Conservation (phyloP, 2,113 vertebrate species). For the Coregonus clupeaformis region DNA sequence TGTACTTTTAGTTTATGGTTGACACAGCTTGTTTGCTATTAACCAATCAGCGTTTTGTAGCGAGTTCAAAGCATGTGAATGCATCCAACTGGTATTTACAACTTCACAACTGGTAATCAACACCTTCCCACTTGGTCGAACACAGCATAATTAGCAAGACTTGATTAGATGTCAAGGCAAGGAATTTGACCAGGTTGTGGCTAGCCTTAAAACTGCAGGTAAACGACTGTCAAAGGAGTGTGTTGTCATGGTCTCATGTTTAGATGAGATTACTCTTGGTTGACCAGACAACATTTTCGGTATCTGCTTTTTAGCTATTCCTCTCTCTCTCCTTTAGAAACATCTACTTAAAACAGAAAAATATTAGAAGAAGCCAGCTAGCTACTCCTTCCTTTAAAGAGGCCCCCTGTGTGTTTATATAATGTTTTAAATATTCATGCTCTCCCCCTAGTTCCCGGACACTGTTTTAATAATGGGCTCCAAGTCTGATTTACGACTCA, state of each 20-base stretch:
- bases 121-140: too few species aligned
- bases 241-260: not conserved
- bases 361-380: not conserved
- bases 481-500: conserved; percentile 13
- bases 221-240: too few species aligned
- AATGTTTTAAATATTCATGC: conserved; percentile 16
- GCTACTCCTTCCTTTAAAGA: not conserved
- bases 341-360: not conserved
- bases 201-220: too few species aligned
- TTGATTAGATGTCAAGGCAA: too few species aligned
- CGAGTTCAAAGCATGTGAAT: too few species aligned
- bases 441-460: not conserved
- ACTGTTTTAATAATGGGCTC: not conserved
- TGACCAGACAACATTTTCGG: not conserved
- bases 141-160: too few species aligned
- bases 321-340: not conserved
- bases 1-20: too few species aligned
- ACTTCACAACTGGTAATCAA: too few species aligned
- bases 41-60: too few species aligned
- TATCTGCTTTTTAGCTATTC: not conserved
- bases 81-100: too few species aligned
- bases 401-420: not conserved
- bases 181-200: too few species aligned
- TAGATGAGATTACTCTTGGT: not conserved
- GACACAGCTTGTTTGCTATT: too few species aligned